Conservation (phyloP, 2,888 invertebrate genomes). For the Acrobeloides nanus region DNA sequence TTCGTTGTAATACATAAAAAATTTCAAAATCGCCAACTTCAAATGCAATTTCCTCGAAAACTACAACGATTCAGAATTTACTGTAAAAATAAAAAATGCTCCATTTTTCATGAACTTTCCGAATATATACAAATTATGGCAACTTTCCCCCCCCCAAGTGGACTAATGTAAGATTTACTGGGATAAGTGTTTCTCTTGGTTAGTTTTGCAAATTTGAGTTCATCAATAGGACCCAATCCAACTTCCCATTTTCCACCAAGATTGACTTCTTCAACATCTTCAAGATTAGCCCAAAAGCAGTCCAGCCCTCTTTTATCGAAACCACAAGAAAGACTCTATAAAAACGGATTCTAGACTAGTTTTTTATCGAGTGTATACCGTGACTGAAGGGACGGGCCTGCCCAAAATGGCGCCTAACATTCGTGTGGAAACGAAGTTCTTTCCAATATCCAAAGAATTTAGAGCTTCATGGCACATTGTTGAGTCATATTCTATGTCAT, state of each 20-base stretch:
- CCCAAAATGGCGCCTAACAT: slow-evolving; percentile 40
- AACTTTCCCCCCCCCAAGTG: too few species aligned
- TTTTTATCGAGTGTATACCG: slow-evolving; percentile 18
- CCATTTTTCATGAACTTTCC: too few species aligned
- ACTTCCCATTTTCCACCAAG: slow-evolving; percentile 32
- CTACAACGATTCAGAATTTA: too few species aligned
- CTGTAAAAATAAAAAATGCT: too few species aligned
- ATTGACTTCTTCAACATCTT: slow-evolving; percentile 12
- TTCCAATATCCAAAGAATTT: slow-evolving; percentile 43
- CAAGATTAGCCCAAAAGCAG: slow-evolving; percentile 45
- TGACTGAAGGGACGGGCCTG: slow-evolving; percentile 39
- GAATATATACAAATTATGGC: too few species aligned
- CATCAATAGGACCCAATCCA: slow-evolving; percentile 44
- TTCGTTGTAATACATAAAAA: too few species aligned
- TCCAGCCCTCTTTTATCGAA: slow-evolving; percentile 44
- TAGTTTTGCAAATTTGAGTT: slow-evolving; percentile 40
- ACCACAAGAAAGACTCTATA: slow-evolving; percentile 44
- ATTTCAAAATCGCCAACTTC: too few species aligned
- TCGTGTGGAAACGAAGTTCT: slow-evolving; percentile 40
- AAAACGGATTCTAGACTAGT: slow-evolving; percentile 11
- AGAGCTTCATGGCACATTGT: slow-evolving; percentile 37
- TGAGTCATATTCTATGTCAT: slow-evolving; percentile 42
- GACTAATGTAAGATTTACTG: slow-evolving; percentile 26
- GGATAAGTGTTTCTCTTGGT: slow-evolving; percentile 36
- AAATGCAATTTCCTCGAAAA: too few species aligned